Conservation (phyloP, 2,888 invertebrate species). For the Tipula lateralis region DNA sequence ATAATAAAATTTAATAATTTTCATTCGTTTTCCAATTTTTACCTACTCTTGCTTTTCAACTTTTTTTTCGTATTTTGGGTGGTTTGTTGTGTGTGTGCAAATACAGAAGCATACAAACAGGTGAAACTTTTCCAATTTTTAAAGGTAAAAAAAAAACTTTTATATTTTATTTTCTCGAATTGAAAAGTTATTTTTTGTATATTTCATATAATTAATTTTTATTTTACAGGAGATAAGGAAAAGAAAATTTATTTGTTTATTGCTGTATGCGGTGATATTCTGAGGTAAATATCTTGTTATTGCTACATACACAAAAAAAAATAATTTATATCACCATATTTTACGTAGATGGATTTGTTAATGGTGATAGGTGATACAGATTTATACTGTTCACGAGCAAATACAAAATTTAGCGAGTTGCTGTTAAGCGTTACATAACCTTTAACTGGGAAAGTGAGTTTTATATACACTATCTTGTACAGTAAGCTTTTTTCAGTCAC, state of each 20-base stretch:
- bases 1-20: conserved; percentile 1
- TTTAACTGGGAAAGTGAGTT: no score
- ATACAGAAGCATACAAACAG: background rate
- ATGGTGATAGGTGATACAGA: no score
- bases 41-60: background rate
- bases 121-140: background rate
- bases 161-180: background rate
- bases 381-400: no score
- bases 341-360: no score
- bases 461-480: no score
- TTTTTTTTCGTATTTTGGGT: background rate
- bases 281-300: background rate
- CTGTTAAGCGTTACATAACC: no score
- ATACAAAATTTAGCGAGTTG: no score
- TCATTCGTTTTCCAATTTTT: background rate
- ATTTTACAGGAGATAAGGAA: conserved; percentile 1
- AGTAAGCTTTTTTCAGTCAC: no score
- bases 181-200: background rate
- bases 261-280: no score
- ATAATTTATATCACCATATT: no score
- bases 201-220: conserved; percentile 19
- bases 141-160: background rate
- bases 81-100: background rate
- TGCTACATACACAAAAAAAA: background rate
- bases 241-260: background rate